A percentile compares a stretch with the other conserved stretches of the same genome.
phyloP scores from a whole-genome alignment of 2,888 invertebrate genomes.

The Dicycla oo region DNA sequence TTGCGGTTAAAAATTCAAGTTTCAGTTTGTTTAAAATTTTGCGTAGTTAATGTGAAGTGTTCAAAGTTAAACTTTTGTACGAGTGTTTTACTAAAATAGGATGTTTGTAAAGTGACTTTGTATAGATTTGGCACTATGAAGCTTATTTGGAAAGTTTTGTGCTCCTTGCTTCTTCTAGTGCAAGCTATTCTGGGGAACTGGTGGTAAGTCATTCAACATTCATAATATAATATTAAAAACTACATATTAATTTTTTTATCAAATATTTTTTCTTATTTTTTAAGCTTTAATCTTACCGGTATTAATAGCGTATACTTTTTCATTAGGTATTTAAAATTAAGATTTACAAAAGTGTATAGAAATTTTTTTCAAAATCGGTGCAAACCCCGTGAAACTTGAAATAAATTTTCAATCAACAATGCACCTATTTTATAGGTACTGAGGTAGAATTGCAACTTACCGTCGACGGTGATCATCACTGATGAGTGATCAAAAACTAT shows the following conservation, averaged over 20 bases:
- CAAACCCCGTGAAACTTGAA: no score
- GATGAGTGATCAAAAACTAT: background rate
- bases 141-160: constrained; percentile 85
- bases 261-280: background rate
- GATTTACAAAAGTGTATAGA: background rate
- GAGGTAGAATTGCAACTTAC: background rate
- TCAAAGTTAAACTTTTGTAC: constrained; percentile 69
- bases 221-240: background rate
- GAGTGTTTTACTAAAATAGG: constrained; percentile 69
- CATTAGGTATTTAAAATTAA: background rate
- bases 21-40: constrained; percentile 69
- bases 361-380: background rate
- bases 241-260: background rate
- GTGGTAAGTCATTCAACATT: constrained; percentile 81
- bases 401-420: background rate
- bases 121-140: constrained; percentile 80
- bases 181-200: constrained; percentile 84
- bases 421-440: background rate
- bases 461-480: no score
- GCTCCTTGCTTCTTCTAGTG: constrained; percentile 79
- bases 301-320: background rate
- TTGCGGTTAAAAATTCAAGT: constrained; percentile 66
- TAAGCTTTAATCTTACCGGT: background rate
- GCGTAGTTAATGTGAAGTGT: constrained; percentile 76
- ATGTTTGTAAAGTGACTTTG: constrained; percentile 74